Percentiles rank a stretch among this genome's conserved stretches.
Conservation (phyloP, 2,888 invertebrate genomes). For the Agrochola macilenta region DNA sequence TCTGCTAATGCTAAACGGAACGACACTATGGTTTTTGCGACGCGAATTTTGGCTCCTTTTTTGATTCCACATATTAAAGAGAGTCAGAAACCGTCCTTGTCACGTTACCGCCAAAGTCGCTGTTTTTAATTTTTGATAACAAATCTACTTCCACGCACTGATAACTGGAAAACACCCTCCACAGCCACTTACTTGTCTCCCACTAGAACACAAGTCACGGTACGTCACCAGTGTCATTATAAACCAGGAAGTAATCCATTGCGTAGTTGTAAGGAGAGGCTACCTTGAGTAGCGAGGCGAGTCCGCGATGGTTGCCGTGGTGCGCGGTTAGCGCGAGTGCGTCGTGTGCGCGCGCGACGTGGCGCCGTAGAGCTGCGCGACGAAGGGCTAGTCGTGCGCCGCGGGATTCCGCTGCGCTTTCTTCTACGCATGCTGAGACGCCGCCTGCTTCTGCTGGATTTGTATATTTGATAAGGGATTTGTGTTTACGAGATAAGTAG, state of each 20-base stretch:
- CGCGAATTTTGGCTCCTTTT: too few relatives aligned
- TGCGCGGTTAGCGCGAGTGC: constrained; percentile 73
- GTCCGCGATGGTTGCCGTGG: constrained; percentile 74
- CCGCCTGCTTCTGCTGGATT: constrained; percentile 75
- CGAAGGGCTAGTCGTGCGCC: constrained; percentile 84
- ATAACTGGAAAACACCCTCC: not conserved
- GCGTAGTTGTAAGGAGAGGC: constrained; percentile 32
- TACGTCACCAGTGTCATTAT: constrained; percentile 36
- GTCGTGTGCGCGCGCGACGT: constrained; percentile 80
- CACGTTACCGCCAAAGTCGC: not conserved
- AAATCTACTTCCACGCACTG: not conserved
- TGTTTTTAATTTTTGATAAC: not conserved
- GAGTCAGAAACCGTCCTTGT: not conserved
- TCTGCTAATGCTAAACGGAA: not conserved
- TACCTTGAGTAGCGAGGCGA: constrained; percentile 83
- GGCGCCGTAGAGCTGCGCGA: constrained; percentile 84
- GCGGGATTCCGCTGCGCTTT: constrained; percentile 82
- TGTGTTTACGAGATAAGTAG: not conserved
- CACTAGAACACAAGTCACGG: constrained; percentile 11
- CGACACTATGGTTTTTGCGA: too few relatives aligned
- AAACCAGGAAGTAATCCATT: constrained; percentile 36
- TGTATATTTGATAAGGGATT: not conserved
- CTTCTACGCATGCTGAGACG: constrained; percentile 84
- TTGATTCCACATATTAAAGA: not conserved
- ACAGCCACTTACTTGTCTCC: constrained; percentile 1